phyloP scores from a whole-genome alignment of 2,113 vertebrate genomes.

The Actinemys pallida region DNA sequence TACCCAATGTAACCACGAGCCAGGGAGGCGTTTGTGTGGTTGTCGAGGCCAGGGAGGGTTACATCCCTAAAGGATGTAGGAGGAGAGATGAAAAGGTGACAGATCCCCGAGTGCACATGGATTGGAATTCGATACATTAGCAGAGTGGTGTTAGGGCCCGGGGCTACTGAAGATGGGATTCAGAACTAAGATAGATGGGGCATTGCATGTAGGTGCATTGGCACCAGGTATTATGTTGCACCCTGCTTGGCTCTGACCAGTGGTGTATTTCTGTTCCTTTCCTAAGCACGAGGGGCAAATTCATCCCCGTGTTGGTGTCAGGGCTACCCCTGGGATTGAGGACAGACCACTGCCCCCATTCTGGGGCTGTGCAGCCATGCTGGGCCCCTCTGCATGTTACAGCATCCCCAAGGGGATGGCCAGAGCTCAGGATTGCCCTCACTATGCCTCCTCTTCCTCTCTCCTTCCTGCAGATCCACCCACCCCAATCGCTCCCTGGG shows the following conservation, averaged over 20 bases:
- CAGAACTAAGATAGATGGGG: too few relatives aligned
- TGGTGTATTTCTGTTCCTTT: neutral
- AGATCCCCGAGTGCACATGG: neutral
- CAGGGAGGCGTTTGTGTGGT: neutral
- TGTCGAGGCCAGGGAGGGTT: neutral
- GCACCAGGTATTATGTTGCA: neutral
- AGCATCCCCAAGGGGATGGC: neutral
- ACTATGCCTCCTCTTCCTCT: neutral
- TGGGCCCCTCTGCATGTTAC: neutral
- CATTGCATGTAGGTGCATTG: too few relatives aligned
- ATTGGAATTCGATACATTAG: neutral
- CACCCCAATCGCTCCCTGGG: neutral
- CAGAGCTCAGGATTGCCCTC: neutral
- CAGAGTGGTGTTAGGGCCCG: neutral
- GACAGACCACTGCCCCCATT: neutral
- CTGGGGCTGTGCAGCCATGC: neutral
- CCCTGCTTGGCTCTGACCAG: neutral
- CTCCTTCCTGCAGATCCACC: neutral
- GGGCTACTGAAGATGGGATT: neutral
- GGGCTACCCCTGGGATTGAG: neutral
- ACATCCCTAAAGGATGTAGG: neutral
- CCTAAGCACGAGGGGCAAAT: neutral
- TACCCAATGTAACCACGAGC: neutral
- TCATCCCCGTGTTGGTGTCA: neutral
- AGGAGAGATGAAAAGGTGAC: neutral